Base-by-base conservation (phyloP, 2,113 vertebrate species). In the Microcebus tavaratra region DNA sequence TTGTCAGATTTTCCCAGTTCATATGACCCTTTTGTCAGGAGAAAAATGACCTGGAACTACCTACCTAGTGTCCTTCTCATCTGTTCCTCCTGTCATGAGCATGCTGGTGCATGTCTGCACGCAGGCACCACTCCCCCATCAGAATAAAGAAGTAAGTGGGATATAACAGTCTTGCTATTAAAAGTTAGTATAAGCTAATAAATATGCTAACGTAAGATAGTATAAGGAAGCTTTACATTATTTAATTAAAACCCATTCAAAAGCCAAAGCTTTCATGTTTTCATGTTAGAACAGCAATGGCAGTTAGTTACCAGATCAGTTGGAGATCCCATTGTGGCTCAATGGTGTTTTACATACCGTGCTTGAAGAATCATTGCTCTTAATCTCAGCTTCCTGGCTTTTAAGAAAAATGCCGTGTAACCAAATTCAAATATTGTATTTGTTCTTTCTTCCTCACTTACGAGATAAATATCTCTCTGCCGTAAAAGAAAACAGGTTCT, bases 201-300 rank as follows among this genome's bases (percentile, higher is more conserved):
- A 63, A 7, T 55, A 42, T 2, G 10, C 34, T 48, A 50, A 78
- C 34, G 21, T 53, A 20, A 7, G 10, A 5, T 25, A 48, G 2
- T 72, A 31, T 25, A 86, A 53, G 75, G 6, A 67, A 80, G 31
- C n/a, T 83, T 68, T 15, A 31, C 63, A 34, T 87, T 57, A 57
- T 94, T 80, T 48, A 73, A 53, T 95, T 78, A 21, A 83, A 65
- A 23, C 17, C n/a, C 36, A 79, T 45, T 92, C 23, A 63, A 92
- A 95, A 90, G 2, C 34, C 17, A 34, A 42, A 93, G 4, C 15
- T 70, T 55, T 48, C 48, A 7, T 48, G n/a, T 48, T 17, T 39
- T 57, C 85, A 36, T 21, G 25, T 15, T n/a, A 59, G 86, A 65
- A 82, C 34, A 50, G 9, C 31, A n/a, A 27, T 15, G 75, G 55